Percentiles rank a stretch among this genome's conserved stretches.
Evolutionary conservation across 1,140 invertebrate genomes (phyloP).

Genomic region (Drosophila ambigua): DNA sequence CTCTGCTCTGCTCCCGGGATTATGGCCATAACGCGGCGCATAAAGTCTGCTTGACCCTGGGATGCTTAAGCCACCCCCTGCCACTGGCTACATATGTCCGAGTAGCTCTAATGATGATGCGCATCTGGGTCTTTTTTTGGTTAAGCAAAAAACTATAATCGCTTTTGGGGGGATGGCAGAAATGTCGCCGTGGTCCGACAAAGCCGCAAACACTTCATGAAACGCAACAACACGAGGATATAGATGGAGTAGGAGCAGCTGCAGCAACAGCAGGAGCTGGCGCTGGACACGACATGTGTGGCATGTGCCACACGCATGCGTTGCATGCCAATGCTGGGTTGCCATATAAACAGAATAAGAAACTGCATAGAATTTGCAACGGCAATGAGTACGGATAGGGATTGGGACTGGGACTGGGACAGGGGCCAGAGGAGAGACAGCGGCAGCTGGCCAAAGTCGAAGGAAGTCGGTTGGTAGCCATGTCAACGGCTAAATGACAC

Average conservation of each 20-base stretch:
- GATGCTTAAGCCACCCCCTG: conserved; percentile 1
- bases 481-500: conserved; percentile 69
- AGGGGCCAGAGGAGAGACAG: conserved; percentile 14
- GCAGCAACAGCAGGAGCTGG: neutral
- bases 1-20: conserved; percentile 29
- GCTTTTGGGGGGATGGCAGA: conserved; percentile 11
- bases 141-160: conserved; percentile 49
- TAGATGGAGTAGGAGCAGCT: conserved; percentile 5
- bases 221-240: conserved; percentile 41
- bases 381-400: conserved; percentile 21
- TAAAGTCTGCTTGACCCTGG: conserved; percentile 36
- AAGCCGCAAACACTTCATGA: conserved; percentile 55
- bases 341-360: conserved; percentile 58
- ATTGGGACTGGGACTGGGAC: neutral
- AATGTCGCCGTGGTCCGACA: conserved; percentile 45
- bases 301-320: conserved; percentile 64
- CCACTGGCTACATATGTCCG: conserved; percentile 19
- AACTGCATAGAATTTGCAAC: conserved; percentile 54
- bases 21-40: conserved; percentile 44
- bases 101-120: conserved; percentile 43
- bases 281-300: conserved; percentile 50
- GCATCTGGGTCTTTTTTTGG: conserved; percentile 36
- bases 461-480: conserved; percentile 61
- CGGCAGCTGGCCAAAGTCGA: conserved; percentile 58
- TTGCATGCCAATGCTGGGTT: conserved; percentile 60